A percentile compares a stretch with the other conserved stretches of the same genome.
These are phyloP conservation scores for Serrognathus titanus DNA, from an alignment of 2,888 invertebrate genomes.

Conservation along the genomic window DNA sequence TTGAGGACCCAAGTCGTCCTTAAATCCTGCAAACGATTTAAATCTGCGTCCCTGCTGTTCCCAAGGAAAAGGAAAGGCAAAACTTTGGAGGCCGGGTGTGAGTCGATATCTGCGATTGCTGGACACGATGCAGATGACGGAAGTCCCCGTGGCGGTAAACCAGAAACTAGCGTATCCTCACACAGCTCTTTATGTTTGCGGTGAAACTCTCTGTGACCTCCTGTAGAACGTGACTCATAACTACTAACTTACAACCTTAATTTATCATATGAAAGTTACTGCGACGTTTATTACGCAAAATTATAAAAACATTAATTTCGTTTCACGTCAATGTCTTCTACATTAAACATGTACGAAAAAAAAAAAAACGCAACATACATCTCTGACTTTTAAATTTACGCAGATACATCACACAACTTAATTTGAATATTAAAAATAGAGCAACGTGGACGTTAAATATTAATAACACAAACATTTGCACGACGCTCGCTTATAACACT, in stretches of 20 bases:
- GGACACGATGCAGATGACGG: conserved; percentile 53
- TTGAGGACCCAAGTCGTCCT: conserved; percentile 77
- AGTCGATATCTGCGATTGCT: conserved; percentile 62
- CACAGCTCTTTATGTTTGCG: conserved; percentile 69
- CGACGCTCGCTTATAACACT: too few species aligned
- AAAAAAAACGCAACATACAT: too few species aligned
- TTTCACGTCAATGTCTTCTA: too few species aligned
- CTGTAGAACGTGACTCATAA: conserved; percentile 45
- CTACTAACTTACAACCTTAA: not conserved
- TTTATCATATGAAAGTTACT: too few species aligned
- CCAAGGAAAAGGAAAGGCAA: conserved; percentile 79
- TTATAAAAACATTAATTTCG: too few species aligned
- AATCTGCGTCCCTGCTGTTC: conserved; percentile 74
- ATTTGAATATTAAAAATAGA: too few species aligned
- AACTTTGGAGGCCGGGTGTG: conserved; percentile 73
- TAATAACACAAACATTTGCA: too few species aligned
- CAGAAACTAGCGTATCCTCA: conserved; percentile 62
- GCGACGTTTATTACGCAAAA: too few species aligned
- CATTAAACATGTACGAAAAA: too few species aligned
- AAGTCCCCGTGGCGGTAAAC: conserved; percentile 46
- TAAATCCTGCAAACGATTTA: conserved; percentile 59
- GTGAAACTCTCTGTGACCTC: conserved; percentile 69
- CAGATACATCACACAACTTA: too few species aligned
- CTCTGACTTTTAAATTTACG: too few species aligned
- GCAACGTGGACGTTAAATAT: too few species aligned